A percentile compares a stretch with the other conserved stretches of the same genome.
Conservation (phyloP, 2,888 invertebrate genomes). For the Linyphia triangularis region DNA sequence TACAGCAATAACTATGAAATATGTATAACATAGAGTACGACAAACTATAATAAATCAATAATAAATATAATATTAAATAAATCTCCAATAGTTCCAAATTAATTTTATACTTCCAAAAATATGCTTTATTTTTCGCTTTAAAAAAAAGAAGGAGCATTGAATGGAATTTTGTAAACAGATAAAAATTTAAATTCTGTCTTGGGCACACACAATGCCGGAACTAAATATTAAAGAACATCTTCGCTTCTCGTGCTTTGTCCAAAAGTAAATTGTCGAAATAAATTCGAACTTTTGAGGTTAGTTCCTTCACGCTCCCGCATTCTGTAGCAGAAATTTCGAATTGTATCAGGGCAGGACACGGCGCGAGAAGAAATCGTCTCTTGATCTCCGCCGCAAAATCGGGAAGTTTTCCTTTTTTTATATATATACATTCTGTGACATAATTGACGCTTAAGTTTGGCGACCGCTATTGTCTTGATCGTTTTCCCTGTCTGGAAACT, state of each 20-base stretch:
- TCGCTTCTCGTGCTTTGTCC: neutral
- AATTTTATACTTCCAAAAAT: too few species aligned
- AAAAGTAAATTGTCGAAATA: neutral
- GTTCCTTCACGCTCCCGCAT: conserved; percentile 23
- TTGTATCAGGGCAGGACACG: conserved; percentile 24
- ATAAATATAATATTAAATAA: too few species aligned
- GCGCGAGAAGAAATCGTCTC: conserved; percentile 13
- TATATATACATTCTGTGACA: neutral
- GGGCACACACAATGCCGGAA: neutral
- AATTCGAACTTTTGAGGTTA: conserved; percentile 32
- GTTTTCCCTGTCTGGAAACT: neutral
- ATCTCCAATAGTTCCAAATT: too few species aligned
- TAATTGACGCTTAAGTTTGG: neutral
- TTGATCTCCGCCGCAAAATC: conserved; percentile 33
- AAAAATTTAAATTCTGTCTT: neutral
- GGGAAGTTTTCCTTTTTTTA: conserved; percentile 13
- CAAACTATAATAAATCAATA: too few species aligned
- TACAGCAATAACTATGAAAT: too few species aligned
- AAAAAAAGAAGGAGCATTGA: too few species aligned
- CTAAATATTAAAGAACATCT: neutral
- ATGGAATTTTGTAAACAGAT: too few species aligned
- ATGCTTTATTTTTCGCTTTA: too few species aligned
- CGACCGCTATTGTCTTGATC: neutral
- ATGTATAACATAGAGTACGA: too few species aligned
- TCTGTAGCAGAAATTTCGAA: conserved; percentile 42